Conservation (phyloP, 2,113 vertebrate species). For the Tachycineta bicolor region DNA sequence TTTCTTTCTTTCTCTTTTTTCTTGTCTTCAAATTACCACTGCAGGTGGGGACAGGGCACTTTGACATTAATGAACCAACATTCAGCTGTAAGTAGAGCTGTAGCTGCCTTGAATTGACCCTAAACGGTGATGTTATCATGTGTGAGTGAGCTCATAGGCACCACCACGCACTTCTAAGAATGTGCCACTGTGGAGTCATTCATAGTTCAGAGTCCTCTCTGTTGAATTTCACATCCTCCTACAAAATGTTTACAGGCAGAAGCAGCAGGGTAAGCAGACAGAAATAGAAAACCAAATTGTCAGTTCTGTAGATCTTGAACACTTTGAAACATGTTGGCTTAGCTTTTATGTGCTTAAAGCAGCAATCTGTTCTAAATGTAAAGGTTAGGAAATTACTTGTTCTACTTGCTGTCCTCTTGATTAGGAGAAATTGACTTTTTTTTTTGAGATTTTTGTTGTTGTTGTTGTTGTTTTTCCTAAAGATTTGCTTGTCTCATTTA, state of each 20-base stretch:
- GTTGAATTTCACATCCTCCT: constrained; percentile 58
- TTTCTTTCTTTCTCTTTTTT: neutral
- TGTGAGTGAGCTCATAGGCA: constrained; percentile 49
- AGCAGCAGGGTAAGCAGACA: constrained; percentile 53
- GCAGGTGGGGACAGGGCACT: neutral
- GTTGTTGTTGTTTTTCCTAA: neutral
- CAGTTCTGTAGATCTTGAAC: constrained; percentile 37
- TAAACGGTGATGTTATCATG: neutral
- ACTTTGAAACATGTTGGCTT: constrained; percentile 31
- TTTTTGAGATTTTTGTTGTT: neutral
- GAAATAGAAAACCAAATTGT: constrained; percentile 66
- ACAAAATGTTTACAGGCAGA: constrained; percentile 45
- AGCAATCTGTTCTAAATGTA: neutral
- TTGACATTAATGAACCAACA: neutral
- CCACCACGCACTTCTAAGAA: constrained; percentile 31
- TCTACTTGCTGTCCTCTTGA: neutral
- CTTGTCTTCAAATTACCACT: neutral
- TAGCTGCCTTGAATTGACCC: constrained; percentile 3
- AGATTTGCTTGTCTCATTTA: neutral
- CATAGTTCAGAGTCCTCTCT: constrained; percentile 18
- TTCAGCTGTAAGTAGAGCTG: neutral
- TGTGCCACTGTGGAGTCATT: constrained; percentile 7
- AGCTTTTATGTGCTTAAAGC: constrained; percentile 47
- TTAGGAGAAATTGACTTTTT: neutral
- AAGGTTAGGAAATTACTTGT: constrained; percentile 30